Evolutionary conservation across 2,888 invertebrate species (phyloP).

Genomic region (Schizaphis graminum): DNA sequence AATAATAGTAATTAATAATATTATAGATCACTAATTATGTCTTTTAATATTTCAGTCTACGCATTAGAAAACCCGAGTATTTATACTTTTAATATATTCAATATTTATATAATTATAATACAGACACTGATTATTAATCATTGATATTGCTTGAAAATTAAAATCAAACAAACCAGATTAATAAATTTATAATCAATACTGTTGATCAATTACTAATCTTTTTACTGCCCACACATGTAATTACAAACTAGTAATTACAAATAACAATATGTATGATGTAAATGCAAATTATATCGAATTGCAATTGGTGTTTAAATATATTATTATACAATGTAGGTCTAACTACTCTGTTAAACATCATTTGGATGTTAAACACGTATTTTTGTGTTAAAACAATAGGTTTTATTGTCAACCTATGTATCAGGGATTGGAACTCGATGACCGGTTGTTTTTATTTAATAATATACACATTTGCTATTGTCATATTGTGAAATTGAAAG

Average conservation of each 20-base stretch:
- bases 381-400: not conserved
- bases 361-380: not conserved
- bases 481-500: too few relatives aligned
- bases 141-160: not conserved
- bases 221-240: slow-evolving; percentile 5
- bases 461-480: too few relatives aligned
- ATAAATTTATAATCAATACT: not conserved
- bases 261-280: not conserved
- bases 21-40: not conserved
- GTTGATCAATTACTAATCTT: not conserved
- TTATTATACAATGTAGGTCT: not conserved
- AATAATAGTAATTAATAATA: not conserved
- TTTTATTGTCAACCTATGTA: not conserved
- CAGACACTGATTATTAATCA: not conserved
- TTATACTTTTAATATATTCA: not conserved
- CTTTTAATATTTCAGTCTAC: not conserved
- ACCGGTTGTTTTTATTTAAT: not conserved
- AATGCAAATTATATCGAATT: not conserved
- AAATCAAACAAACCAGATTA: not conserved
- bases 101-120: not conserved
- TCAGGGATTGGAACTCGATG: not conserved
- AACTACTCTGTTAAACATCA: not conserved
- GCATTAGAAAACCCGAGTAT: not conserved
- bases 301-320: not conserved
- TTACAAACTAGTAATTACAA: not conserved